A percentile compares a stretch with the other conserved stretches of the same genome.
Evolutionary conservation across 2,888 invertebrate genomes (phyloP).

Genomic region (Leptinotarsa haldemani): DNA sequence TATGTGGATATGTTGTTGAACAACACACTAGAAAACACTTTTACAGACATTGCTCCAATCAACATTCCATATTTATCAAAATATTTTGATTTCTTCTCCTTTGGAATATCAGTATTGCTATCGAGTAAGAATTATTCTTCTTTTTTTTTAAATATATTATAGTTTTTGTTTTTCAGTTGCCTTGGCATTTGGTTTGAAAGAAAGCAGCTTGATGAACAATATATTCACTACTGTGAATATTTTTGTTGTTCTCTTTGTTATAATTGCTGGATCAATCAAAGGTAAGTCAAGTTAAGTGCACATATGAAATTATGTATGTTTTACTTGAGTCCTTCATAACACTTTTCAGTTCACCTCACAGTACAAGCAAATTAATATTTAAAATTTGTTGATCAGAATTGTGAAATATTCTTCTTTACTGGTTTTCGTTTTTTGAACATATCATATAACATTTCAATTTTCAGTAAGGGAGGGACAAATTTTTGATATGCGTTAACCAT

Average conservation of each 20-base stretch:
- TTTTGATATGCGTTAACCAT: too few relatives aligned
- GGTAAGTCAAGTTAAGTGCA: conserved; percentile 64
- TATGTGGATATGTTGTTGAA: conserved; percentile 79
- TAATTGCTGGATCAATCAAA: conserved; percentile 81
- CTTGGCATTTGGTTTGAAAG: conserved; percentile 86
- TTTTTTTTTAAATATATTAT: not conserved
- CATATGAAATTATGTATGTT: not conserved
- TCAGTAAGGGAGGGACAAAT: too few relatives aligned
- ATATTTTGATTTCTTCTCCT: conserved; percentile 84
- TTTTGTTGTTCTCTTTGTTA: conserved; percentile 83
- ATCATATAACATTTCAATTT: too few relatives aligned
- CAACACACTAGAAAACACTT: conserved; percentile 74
- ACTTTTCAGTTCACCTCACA: too few relatives aligned
- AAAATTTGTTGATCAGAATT: too few relatives aligned
- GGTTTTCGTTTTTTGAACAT: too few relatives aligned
- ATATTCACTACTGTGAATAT: conserved; percentile 87
- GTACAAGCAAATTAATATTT: too few relatives aligned
- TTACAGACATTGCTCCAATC: conserved; percentile 74
- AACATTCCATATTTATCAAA: conserved; percentile 73
- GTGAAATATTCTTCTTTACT: too few relatives aligned
- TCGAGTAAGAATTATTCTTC: conserved; percentile 68
- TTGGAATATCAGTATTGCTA: conserved; percentile 76
- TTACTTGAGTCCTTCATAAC: too few relatives aligned
- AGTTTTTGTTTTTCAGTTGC: conserved; percentile 68
- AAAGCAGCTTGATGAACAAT: conserved; percentile 88